A percentile compares a stretch with the other conserved stretches of the same genome.
Conservation (phyloP, 2,113 vertebrate species). For the Piaya cayana region DNA sequence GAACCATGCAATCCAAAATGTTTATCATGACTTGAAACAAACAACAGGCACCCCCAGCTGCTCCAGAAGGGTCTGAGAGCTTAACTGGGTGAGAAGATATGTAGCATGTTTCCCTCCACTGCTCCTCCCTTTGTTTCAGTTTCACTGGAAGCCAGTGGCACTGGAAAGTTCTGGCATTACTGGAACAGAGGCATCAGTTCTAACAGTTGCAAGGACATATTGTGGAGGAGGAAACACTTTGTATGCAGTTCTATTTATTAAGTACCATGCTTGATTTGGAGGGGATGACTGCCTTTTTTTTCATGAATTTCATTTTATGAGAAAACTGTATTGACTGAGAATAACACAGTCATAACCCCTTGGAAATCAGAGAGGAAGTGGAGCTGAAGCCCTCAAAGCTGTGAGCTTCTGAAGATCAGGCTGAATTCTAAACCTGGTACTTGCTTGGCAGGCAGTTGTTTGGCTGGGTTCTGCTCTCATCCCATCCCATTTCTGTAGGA, state of each 20-base stretch:
- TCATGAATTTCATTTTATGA: background rate
- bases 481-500: background rate
- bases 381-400: background rate
- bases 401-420: background rate
- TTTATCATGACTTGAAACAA: background rate
- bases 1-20: background rate
- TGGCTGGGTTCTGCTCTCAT: background rate
- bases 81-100: background rate
- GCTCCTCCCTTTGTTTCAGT: background rate
- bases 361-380: background rate
- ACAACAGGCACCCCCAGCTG: background rate
- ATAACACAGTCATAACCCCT: background rate
- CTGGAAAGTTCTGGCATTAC: background rate
- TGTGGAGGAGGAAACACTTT: background rate
- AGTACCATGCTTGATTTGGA: background rate
- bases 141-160: background rate
- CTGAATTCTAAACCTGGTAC: background rate
- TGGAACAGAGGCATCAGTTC: background rate
- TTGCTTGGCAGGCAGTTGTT: background rate
- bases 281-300: background rate
- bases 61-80: background rate
- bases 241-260: background rate
- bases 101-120: background rate
- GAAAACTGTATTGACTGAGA: background rate
- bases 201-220: background rate